Conservation (phyloP, 2,888 invertebrate genomes). For the Macrophya annulata region DNA sequence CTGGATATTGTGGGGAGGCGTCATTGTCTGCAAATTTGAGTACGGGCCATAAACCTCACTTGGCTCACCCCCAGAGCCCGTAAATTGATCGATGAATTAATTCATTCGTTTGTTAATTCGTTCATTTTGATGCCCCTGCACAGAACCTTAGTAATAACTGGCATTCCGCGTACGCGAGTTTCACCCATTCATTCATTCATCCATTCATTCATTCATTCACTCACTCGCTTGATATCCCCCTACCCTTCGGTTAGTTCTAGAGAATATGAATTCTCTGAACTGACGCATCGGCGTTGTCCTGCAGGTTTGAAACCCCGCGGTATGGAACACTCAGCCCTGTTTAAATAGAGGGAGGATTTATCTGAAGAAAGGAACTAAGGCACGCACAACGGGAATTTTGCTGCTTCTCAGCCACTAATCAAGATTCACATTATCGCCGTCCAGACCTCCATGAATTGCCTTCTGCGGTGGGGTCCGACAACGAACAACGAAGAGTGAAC, state of each 20-base stretch:
- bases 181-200: not conserved
- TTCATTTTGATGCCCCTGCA: constrained; percentile 43
- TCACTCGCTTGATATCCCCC: constrained; percentile 5
- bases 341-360: constrained; percentile 45
- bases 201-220: constrained; percentile 27
- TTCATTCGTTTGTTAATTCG: constrained; percentile 27
- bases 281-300: constrained; percentile 12
- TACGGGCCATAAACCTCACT: constrained; percentile 74
- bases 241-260: not conserved
- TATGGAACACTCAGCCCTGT: not conserved
- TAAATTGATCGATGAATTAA: constrained; percentile 51
- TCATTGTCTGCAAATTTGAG: constrained; percentile 73
- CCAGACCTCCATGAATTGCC: constrained; percentile 46
- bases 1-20: not conserved
- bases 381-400: constrained; percentile 44
- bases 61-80: constrained; percentile 60
- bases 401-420: constrained; percentile 40
- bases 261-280: constrained; percentile 18
- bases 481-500: constrained; percentile 43
- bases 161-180: constrained; percentile 24
- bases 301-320: constrained; percentile 16
- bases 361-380: constrained; percentile 30
- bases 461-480: constrained; percentile 12
- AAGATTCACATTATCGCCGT: constrained; percentile 52
- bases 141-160: constrained; percentile 29